Conservation (phyloP, 2,888 invertebrate species). For the Oxystoma pomonae region DNA sequence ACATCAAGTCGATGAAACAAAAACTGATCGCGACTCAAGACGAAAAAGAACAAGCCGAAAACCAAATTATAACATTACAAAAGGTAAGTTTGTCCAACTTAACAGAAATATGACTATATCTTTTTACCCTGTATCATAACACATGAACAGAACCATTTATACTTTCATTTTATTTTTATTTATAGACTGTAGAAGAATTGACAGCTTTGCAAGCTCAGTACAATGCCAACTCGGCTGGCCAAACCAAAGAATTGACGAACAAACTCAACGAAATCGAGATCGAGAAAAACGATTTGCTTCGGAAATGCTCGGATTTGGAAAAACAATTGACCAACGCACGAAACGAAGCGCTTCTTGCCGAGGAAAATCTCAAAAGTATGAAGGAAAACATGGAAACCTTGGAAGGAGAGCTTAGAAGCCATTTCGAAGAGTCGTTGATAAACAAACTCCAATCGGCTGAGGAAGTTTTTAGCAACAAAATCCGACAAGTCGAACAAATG, state of each 20-base stretch:
- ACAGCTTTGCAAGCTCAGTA: slow-evolving; percentile 28
- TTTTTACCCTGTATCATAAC: too few relatives aligned
- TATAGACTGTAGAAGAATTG: slow-evolving; percentile 28
- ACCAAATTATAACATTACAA: slow-evolving; percentile 36
- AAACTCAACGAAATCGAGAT: slow-evolving; percentile 38
- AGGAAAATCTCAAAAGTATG: slow-evolving; percentile 29
- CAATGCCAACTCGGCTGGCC: slow-evolving; percentile 32
- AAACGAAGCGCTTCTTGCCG: slow-evolving; percentile 31
- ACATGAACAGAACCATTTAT: neutral
- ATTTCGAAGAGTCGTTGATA: slow-evolving; percentile 27
- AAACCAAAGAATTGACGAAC: slow-evolving; percentile 39
- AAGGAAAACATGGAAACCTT: slow-evolving; percentile 26
- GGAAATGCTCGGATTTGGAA: slow-evolving; percentile 21
- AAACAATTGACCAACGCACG: slow-evolving; percentile 26
- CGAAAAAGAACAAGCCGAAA: slow-evolving; percentile 30
- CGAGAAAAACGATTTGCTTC: slow-evolving; percentile 34
- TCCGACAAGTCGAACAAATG: slow-evolving; percentile 31
- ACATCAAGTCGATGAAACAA: slow-evolving; percentile 29
- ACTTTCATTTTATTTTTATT: neutral
- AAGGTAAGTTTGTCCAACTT: slow-evolving; percentile 23
- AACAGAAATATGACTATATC: too few relatives aligned
- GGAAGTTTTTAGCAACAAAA: slow-evolving; percentile 32
- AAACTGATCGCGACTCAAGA: slow-evolving; percentile 29
- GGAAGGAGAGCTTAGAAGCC: slow-evolving; percentile 26
- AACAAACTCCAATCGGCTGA: slow-evolving; percentile 33